Percentiles rank a stretch among this genome's conserved stretches.
Conservation (phyloP, 2,113 vertebrate genomes). For the Nothoprocta perdicaria region DNA sequence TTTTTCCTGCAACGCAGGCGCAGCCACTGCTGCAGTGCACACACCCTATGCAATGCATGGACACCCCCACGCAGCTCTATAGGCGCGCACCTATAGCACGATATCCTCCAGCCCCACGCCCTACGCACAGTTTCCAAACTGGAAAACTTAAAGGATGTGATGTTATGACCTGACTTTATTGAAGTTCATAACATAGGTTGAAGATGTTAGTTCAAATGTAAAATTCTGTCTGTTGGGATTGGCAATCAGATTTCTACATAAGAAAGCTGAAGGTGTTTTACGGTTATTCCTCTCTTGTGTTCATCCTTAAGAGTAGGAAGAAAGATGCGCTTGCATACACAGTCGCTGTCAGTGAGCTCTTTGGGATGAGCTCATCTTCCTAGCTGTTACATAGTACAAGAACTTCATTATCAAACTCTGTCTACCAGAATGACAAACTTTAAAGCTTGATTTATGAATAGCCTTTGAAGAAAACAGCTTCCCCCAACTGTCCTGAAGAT, state of each 20-base stretch:
- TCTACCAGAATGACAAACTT: not conserved
- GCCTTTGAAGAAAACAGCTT: not conserved
- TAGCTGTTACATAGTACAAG: not conserved
- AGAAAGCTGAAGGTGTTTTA: not conserved
- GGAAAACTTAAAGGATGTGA: not conserved
- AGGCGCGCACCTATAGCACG: not conserved
- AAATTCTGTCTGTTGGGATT: not conserved
- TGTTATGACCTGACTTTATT: not conserved
- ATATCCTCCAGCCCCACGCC: no score
- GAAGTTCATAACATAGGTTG: not conserved
- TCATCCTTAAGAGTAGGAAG: not conserved
- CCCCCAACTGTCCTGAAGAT: conserved; percentile 1
- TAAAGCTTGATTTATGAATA: not conserved
- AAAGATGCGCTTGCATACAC: not conserved
- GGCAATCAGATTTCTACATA: not conserved
- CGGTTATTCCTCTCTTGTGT: not conserved
- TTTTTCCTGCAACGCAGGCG: not conserved
- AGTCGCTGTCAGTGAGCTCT: not conserved
- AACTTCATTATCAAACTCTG: not conserved
- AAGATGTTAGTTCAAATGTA: not conserved
- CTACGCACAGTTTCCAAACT: not conserved
- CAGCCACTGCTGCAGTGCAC: not conserved
- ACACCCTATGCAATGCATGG: accelerated
- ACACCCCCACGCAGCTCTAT: accelerated
- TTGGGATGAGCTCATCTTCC: not conserved